Base-by-base conservation (phyloP, 2,888 invertebrate species). In the Psylliodes chrysocephalus region DNA sequence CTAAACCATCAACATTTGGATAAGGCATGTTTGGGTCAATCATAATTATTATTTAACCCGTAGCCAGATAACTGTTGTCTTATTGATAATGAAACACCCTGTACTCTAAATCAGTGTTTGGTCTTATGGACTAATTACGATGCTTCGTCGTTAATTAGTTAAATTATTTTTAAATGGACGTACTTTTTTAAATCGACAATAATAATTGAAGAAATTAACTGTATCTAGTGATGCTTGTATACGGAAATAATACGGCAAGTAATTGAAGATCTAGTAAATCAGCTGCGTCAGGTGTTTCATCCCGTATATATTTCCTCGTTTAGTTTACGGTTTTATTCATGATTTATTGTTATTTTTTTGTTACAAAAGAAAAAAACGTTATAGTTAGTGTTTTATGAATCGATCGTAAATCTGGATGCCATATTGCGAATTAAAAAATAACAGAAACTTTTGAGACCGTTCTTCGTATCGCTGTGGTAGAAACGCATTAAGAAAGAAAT, bases 221-320 rank as follows among this genome's bases (percentile, higher is more conserved):
- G 35, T 35, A 35, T 12, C 10, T 35, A 22, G 5, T 5, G 22
- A 46, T 22, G 12, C 46, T 17, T 46, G 46, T 46, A 22, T 12
- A 22, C 12, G 46, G 46, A 22, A 46, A 46, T 46, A 46, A 22
- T 46, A 14, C 35, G 46, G 17, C 12, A 46, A 46, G n/a, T 46
- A n/a, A 22, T 46, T 22, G 46, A 8, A 17, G 44, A 44, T 44
- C 44, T 10, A 44, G 17, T 44, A 44, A 15, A 5, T 44, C 44
- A 18, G 17, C 19, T 17, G 44, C 18, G 22, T 46, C 46, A 46
- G 46, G 19, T 46, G 46, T 14, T 46, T 14, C 35, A 35, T 35
- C 35, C 35, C 35, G 25, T 46, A 46, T 46, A 46, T 46, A 22
- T 22, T 46, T 46, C 14, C 46, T 25, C 46, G 46, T 46, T 46